These are phyloP conservation scores for Tychaedon coryphoeus DNA, from an alignment of 2,113 vertebrate genomes.

Conservation along the genomic window DNA sequence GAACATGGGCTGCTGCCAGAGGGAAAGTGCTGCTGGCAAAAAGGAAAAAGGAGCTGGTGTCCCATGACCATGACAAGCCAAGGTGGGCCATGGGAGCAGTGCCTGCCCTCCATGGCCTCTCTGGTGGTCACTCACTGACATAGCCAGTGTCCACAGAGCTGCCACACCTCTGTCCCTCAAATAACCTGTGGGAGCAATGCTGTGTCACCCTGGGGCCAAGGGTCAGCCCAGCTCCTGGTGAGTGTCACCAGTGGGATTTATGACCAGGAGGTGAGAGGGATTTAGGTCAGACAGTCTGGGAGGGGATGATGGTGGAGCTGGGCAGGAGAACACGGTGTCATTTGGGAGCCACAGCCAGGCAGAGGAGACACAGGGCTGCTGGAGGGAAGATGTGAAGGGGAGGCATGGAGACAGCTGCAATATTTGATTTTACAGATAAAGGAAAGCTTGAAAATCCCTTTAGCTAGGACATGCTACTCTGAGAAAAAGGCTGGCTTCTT, in stretches of 20 bases:
- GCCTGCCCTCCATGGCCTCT: not conserved
- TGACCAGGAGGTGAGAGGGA: not conserved
- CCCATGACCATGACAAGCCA: accelerated
- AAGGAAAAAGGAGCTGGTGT: too few species aligned
- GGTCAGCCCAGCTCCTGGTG: not conserved
- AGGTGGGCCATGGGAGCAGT: not conserved
- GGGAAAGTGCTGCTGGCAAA: not conserved
- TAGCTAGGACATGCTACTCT: not conserved
- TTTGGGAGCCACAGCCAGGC: not conserved
- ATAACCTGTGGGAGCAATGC: not conserved
- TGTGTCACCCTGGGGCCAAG: not conserved
- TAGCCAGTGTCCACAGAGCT: accelerated
- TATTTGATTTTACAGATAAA: not conserved
- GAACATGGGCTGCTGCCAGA: accelerated
- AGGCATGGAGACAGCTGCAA: not conserved
- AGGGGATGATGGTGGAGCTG: not conserved
- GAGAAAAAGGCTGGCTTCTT: not conserved
- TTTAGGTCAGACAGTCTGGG: slow-evolving; percentile 27
- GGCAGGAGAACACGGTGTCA: not conserved
- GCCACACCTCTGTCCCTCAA: not conserved
- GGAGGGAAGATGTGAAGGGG: not conserved
- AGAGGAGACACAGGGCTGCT: not conserved
- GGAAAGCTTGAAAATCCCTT: not conserved
- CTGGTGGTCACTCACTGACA: not conserved
- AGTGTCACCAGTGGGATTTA: not conserved